Base-by-base conservation (phyloP, 1,140 invertebrate genomes). In the Araneus ventricosus region DNA sequence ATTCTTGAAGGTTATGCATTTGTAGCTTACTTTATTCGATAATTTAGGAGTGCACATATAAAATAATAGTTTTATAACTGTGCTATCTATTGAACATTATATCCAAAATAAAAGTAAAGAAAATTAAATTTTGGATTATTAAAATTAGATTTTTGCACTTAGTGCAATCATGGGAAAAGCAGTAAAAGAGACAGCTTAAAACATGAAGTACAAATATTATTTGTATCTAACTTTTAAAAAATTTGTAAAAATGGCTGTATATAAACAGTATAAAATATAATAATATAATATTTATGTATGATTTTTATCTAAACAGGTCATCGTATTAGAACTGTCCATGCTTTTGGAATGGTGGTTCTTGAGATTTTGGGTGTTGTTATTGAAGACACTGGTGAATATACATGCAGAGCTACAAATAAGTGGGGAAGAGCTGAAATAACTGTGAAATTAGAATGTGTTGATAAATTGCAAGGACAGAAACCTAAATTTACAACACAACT, bases 271-370 rank as follows among this genome's bases (percentile, higher is more conserved):
- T 67, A 1, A 27, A 20, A 14, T 17, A 0, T 14, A 17, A 52
- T 52, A 17, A 52, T 52, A 52, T 14, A 1, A 17, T 14, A 52
- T 52, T 52, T 52, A 52, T 52, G 14, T 52, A 52, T 52, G 2
- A 1, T 2, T 17, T 52, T 45, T 17, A 14, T 90, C 70, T 39
- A n/a, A 17, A 20, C 41, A 93, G 94, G 94, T 39, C 95, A 98
- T 67, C 97, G 98, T 91, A 99, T 99, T 94, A 99, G 99, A 95
- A 98, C 98, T 93, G 97, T 99, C 0, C 98, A 98, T 93, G 99
- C 99, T 95, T 99, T 99, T 96, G 99, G 99, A 80, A 99, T 98
- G 95, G 98, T 99, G 20, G 97, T 99, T 2, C 96, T 99, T 95
- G 99, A 99, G 94, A 99, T 99, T 94, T 97, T 98, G 57, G 99